These are phyloP conservation scores for Scolopax rusticola DNA, from an alignment of 2,797 vertebrate genomes.

Conservation along the genomic window DNA sequence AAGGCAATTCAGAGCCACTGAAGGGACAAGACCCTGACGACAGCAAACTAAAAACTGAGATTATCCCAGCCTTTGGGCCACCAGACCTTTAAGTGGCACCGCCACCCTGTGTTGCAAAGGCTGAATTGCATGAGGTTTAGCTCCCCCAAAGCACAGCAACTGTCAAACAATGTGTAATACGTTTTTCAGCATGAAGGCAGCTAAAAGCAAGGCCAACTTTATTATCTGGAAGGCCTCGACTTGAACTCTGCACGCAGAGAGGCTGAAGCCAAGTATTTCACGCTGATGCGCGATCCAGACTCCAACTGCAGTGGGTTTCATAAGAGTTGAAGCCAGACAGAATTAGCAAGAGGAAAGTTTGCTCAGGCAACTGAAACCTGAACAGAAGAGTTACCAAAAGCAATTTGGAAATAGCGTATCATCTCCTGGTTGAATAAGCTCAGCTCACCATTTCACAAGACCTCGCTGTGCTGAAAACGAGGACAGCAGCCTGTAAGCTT, in stretches of 20 bases:
- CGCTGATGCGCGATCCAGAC: not conserved
- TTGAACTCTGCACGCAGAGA: not conserved
- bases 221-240: not conserved
- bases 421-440: not conserved
- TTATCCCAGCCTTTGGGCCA: not conserved
- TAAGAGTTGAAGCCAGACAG: not conserved
- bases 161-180: fast-evolving
- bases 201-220: not conserved
- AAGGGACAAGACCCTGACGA: not conserved
- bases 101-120: not conserved
- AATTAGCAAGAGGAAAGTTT: not conserved
- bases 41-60: not conserved
- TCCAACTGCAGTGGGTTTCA: not conserved
- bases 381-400: not conserved
- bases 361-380: not conserved
- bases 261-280: not conserved
- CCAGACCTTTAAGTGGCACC: not conserved
- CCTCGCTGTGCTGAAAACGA: fast-evolving
- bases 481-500: not conserved
- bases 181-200: not conserved
- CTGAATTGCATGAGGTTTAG: not conserved
- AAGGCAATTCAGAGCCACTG: not conserved
- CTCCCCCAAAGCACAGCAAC: no score
- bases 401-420: fast-evolving
- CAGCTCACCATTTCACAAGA: not conserved